A percentile compares a stretch with the other conserved stretches of the same genome.
Conservation (phyloP, 2,888 invertebrate genomes). For the Paralinhomoeus sp. region DNA sequence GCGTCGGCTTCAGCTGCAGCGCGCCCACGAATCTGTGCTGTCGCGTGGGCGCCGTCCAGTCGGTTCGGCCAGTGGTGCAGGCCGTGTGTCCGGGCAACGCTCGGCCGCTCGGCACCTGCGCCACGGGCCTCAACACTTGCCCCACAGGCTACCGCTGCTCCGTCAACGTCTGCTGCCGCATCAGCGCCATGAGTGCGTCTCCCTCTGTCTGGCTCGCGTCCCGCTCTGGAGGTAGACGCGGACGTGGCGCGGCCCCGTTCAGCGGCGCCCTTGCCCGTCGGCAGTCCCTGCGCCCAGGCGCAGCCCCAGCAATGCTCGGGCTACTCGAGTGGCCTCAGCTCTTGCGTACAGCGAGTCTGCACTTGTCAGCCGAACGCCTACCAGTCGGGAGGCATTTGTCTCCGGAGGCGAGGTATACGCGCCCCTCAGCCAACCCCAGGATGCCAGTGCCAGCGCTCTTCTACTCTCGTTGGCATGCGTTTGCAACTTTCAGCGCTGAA, state of each 20-base stretch:
- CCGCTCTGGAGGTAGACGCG: no score
- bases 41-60: slow-evolving; percentile 5
- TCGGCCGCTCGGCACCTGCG: slow-evolving; percentile 4
- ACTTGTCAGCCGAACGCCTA: slow-evolving; percentile 15
- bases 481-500: no score
- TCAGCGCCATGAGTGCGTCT: not conserved
- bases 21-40: slow-evolving; percentile 11
- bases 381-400: slow-evolving; percentile 14
- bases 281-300: slow-evolving; percentile 10
- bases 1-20: slow-evolving; percentile 15
- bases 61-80: no score
- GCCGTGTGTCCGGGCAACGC: slow-evolving; percentile 9
- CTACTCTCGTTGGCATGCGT: no score
- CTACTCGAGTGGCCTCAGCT: slow-evolving; percentile 11
- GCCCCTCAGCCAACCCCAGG: no score
- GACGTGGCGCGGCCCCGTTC: no score
- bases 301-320: slow-evolving; percentile 13
- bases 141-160: slow-evolving; percentile 3
- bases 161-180: not conserved
- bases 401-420: slow-evolving; percentile 8
- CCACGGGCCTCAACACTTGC: slow-evolving; percentile 9
- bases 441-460: no score
- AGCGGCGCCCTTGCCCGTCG: slow-evolving; percentile 4
- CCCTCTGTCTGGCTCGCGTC: no score
- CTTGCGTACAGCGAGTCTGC: slow-evolving; percentile 14